Evolutionary conservation across 2,113 vertebrate genomes (phyloP).

Genomic region (Peucedramus taeniatus): DNA sequence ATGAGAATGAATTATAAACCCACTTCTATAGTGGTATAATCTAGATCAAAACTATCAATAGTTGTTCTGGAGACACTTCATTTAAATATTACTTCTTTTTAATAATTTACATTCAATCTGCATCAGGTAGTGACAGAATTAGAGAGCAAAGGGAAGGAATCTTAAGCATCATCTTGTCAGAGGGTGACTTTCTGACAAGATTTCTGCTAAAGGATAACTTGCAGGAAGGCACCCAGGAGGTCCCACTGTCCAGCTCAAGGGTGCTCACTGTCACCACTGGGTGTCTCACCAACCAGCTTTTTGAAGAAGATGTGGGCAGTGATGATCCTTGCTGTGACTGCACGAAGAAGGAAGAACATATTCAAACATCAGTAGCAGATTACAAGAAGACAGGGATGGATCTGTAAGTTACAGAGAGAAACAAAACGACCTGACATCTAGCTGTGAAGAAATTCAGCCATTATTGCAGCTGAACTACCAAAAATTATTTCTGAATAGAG

Average conservation of each 20-base stretch:
- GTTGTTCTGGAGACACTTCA: neutral
- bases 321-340: neutral
- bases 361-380: neutral
- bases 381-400: neutral
- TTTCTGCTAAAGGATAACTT: neutral
- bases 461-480: neutral
- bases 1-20: neutral
- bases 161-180: neutral
- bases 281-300: slow-evolving; percentile 62
- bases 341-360: neutral
- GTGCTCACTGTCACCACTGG: slow-evolving; percentile 46
- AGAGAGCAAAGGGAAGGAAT: neutral
- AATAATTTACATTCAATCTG: neutral
- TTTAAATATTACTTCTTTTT: neutral
- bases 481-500: neutral
- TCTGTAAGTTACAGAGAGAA: neutral
- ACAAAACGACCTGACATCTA: neutral
- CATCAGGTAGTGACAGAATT: neutral
- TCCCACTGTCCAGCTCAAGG: neutral
- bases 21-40: neutral
- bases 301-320: neutral
- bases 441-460: neutral
- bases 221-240: neutral
- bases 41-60: neutral
- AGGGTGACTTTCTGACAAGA: neutral